Conservation (phyloP, 2,888 invertebrate genomes). For the Thera britannica region DNA sequence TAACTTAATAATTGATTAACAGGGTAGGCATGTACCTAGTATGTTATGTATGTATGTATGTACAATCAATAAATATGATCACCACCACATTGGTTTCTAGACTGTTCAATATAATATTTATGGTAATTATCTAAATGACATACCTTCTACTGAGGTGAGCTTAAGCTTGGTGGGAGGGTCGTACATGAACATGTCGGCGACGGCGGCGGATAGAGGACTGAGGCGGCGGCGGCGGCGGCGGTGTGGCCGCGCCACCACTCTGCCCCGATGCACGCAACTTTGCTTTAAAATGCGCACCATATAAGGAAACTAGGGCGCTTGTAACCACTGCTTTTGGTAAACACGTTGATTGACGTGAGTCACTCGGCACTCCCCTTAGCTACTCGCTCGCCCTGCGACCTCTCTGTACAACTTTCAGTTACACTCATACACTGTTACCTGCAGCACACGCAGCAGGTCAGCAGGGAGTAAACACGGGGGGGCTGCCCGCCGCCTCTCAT, state of each 20-base stretch:
- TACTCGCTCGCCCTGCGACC: constrained; percentile 24
- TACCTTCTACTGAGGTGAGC: constrained; percentile 92
- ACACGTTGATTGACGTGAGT: constrained; percentile 81
- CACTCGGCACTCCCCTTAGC: constrained; percentile 46
- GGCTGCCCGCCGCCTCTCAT: background rate
- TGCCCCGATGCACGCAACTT: constrained; percentile 39
- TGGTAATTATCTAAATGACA: no score
- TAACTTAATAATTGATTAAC: no score
- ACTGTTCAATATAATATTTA: no score
- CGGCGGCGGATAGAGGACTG: constrained; percentile 50
- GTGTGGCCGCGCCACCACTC: constrained; percentile 5
- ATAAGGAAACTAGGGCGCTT: constrained; percentile 86
- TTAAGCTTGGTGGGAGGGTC: constrained; percentile 89
- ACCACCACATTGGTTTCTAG: no score
- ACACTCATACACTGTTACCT: constrained; percentile 18
- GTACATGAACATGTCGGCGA: constrained; percentile 88
- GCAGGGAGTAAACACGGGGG: background rate
- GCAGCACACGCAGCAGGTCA: constrained; percentile 24
- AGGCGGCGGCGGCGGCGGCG: constrained; percentile 48
- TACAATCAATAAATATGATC: no score
- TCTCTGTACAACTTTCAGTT: constrained; percentile 21
- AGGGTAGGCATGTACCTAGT: no score
- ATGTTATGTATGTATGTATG: no score
- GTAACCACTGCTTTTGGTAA: constrained; percentile 75
- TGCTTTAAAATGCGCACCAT: constrained; percentile 85